A percentile compares a stretch with the other conserved stretches of the same genome.
These are phyloP conservation scores for Oryzias javanicus DNA, from an alignment of 2,113 vertebrate genomes.

Conservation along the genomic window DNA sequence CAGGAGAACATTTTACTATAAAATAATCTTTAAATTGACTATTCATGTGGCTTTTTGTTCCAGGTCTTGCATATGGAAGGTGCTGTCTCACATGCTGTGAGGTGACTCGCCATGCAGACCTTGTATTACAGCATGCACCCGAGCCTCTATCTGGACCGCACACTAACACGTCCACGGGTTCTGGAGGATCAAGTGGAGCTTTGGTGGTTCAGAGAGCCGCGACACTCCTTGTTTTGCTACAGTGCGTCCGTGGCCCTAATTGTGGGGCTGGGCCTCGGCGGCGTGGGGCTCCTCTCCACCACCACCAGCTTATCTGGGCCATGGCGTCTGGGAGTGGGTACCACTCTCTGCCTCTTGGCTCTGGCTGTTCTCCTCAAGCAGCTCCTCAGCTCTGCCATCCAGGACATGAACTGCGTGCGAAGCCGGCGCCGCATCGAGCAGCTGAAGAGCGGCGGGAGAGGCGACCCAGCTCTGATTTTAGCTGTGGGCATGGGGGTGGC, in stretches of 20 bases:
- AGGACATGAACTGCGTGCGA: slow-evolving; percentile 96
- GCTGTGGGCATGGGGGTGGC: slow-evolving; percentile 83
- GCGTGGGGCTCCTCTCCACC: slow-evolving; percentile 87
- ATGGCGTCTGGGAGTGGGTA: slow-evolving; percentile 90
- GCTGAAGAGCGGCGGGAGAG: slow-evolving; percentile 88
- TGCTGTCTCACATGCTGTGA: slow-evolving; percentile 1
- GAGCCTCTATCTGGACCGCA: slow-evolving; percentile 36
- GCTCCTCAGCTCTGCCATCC: slow-evolving; percentile 93
- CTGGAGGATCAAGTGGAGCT: slow-evolving; percentile 91
- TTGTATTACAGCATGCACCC: slow-evolving; percentile 53
- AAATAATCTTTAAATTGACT: too few relatives aligned
- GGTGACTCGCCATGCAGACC: slow-evolving; percentile 59
- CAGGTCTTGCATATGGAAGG: slow-evolving; percentile 51
- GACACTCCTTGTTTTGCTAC: slow-evolving; percentile 87
- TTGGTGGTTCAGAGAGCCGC: slow-evolving; percentile 93
- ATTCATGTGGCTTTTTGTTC: too few relatives aligned
- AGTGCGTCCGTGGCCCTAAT: slow-evolving; percentile 85
- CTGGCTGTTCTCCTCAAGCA: slow-evolving; percentile 91
- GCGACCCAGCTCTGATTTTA: slow-evolving; percentile 83
- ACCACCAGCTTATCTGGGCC: slow-evolving; percentile 84
- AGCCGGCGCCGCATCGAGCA: slow-evolving; percentile 85
- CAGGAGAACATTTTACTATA: too few relatives aligned
- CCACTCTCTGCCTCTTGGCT: slow-evolving; percentile 89
- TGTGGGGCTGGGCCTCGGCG: slow-evolving; percentile 84
- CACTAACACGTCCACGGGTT: slow-evolving; percentile 71